Evolutionary conservation across 1,140 invertebrate species (phyloP), one percentile per base, ranked within the genome.

Genomic region (Capitella teleta): DNA sequence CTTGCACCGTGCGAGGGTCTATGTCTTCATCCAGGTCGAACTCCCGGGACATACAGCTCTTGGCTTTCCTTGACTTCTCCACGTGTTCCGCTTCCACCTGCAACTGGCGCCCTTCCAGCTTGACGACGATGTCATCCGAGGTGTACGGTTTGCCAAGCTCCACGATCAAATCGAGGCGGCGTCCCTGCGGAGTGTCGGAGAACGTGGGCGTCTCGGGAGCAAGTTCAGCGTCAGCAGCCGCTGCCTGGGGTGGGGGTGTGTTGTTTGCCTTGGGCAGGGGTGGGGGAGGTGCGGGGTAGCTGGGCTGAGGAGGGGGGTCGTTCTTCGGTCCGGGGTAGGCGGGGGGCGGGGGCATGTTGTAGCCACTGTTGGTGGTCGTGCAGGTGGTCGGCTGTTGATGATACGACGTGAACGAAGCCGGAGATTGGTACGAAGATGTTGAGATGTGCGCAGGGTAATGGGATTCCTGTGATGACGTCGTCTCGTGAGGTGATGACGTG

Each of bases 1-100:
- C 51, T 18, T 52, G 24, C 3, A 52, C 43, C 24, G 32, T 52
- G 16, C 23, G n/a, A 21, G 21, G 32, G n/a, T 52, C 51, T 14
- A 52, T 26, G 32, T 46, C 43, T 30, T 52, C 51, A n/a, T 18
- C 19, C 34, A 52, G 32, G 44, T 52, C 51, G 36, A 52, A 52
- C 16, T 47, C 34, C 30, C 51, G 28, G 3, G 42, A 24, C 52
- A 53, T 50, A 10, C 46, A 53, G 21, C 23, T 41, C 38, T 49
- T 53, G 5, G 52, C 36, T 43, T 28, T 40, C 47, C 40, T 12
- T 37, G 12, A 30, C 30, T 46, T 51, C 18, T 49, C 52, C 25
- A 42, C 52, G 46, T 53, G 52, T 1, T 26, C 28, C 21, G 52
- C 52, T n/a, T 53, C 45, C 16, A 53, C 32, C 24, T 34, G 34